A percentile compares a stretch with the other conserved stretches of the same genome.
phyloP scores from a whole-genome alignment of 64 coral and sea anemone species.

The Pachyseris speciosa region DNA sequence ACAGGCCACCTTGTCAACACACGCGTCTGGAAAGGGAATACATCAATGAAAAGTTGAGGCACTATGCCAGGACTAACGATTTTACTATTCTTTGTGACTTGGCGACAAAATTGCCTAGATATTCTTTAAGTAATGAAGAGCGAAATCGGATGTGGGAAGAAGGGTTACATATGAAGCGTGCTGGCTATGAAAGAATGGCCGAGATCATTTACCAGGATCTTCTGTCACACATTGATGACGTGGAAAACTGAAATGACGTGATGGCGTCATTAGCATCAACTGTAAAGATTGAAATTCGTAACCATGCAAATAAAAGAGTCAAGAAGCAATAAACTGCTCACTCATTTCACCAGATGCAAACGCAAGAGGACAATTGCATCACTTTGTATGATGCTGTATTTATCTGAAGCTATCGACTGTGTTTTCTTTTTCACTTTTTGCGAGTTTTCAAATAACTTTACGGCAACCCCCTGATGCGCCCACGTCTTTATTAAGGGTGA shows the following conservation, averaged over 20 bases:
- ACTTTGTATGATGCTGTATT: too few species aligned
- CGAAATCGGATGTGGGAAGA: conserved; percentile 78
- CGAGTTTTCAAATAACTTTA: too few species aligned
- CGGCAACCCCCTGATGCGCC: too few species aligned
- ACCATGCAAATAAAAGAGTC: too few species aligned
- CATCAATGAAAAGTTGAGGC: conserved; percentile 77
- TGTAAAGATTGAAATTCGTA: too few species aligned
- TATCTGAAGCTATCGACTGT: too few species aligned
- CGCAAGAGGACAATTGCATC: too few species aligned
- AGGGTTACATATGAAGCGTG: conserved; percentile 84
- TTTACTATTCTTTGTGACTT: conserved; percentile 81
- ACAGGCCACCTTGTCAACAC: conserved; percentile 38
- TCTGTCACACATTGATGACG: conserved; percentile 2
- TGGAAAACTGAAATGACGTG: not conserved
- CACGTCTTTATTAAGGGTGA: too few species aligned
- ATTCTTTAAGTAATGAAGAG: conserved; percentile 48
- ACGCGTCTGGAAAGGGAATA: conserved; percentile 66
- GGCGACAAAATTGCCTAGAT: conserved; percentile 68
- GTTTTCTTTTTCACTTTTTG: too few species aligned
- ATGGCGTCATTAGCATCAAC: too few species aligned
- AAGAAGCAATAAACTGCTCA: too few species aligned
- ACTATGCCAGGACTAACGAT: conserved; percentile 61
- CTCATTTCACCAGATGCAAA: too few species aligned
- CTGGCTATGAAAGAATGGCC: conserved; percentile 93
- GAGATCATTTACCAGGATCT: conserved; percentile 68